phyloP scores from a whole-genome alignment of 2,888 invertebrate species.

The Homarus gammarus region DNA sequence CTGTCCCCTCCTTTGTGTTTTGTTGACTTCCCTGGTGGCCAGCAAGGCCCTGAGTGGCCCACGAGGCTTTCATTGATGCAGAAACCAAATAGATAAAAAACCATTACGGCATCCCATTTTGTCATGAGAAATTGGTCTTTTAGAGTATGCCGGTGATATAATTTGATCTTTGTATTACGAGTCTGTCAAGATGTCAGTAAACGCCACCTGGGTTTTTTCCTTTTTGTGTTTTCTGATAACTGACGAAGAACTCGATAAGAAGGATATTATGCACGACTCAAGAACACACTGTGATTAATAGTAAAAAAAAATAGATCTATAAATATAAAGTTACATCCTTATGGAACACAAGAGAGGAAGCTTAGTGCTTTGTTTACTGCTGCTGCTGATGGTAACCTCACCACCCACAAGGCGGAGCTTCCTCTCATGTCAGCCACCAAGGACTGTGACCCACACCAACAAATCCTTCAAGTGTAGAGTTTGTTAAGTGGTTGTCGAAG shows the following conservation, averaged over 20 bases:
- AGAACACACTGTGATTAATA: background rate
- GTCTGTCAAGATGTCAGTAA: slow-evolving; percentile 22
- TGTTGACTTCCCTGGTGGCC: slow-evolving; percentile 24
- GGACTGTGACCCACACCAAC: background rate
- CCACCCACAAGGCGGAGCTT: background rate
- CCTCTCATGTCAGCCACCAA: background rate
- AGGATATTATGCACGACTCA: background rate
- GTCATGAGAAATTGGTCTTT: background rate
- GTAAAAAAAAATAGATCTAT: background rate
- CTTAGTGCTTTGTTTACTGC: background rate
- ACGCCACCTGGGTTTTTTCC: background rate
- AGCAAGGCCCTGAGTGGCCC: slow-evolving; percentile 2
- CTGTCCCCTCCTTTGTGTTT: slow-evolving; percentile 30
- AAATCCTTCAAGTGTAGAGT: slow-evolving; percentile 7
- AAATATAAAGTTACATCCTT: background rate
- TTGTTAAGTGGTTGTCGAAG: background rate
- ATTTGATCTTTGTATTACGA: slow-evolving; percentile 11
- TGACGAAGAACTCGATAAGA: background rate
- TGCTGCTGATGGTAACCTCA: slow-evolving; percentile 15
- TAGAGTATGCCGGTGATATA: background rate
- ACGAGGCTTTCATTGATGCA: background rate
- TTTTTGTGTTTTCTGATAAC: slow-evolving; percentile 7
- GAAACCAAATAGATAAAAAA: background rate
- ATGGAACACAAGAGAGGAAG: background rate
- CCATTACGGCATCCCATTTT: slow-evolving; percentile 21